Conservation (phyloP, 2,797 vertebrate genomes). For the Poeciliopsis turneri region DNA sequence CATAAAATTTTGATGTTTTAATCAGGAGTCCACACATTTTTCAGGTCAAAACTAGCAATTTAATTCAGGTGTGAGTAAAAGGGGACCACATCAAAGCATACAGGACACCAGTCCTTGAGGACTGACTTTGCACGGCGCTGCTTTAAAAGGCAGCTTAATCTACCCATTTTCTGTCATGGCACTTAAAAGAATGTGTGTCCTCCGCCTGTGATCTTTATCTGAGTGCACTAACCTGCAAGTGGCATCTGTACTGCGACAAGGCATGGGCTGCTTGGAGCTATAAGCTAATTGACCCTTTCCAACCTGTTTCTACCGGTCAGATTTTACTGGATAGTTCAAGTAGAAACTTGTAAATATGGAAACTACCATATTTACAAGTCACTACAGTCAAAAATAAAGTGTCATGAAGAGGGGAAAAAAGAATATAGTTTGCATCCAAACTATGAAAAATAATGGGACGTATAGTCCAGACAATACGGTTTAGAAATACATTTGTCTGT, state of each 20-base stretch:
- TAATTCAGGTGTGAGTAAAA: neutral
- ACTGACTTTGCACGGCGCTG: neutral
- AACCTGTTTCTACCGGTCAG: neutral
- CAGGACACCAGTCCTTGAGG: neutral
- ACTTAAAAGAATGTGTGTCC: neutral
- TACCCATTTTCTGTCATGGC: neutral
- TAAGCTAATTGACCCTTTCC: neutral
- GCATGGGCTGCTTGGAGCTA: neutral
- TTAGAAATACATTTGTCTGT: neutral
- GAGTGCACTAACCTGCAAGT: neutral
- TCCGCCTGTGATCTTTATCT: neutral
- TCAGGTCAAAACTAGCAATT: neutral
- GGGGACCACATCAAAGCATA: neutral
- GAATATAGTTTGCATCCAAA: too few relatives aligned
- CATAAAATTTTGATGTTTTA: constrained; percentile 22
- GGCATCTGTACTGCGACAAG: neutral
- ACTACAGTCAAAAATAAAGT: too few relatives aligned
- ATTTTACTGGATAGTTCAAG: neutral
- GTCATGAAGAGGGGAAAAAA: too few relatives aligned
- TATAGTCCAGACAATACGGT: too few relatives aligned
- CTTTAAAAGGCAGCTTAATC: neutral
- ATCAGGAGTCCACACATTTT: neutral
- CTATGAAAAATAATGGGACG: too few relatives aligned
- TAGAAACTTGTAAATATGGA: neutral
- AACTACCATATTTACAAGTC: neutral